Conservation (phyloP, 2,797 vertebrate species). For the Capromys pilorides region DNA sequence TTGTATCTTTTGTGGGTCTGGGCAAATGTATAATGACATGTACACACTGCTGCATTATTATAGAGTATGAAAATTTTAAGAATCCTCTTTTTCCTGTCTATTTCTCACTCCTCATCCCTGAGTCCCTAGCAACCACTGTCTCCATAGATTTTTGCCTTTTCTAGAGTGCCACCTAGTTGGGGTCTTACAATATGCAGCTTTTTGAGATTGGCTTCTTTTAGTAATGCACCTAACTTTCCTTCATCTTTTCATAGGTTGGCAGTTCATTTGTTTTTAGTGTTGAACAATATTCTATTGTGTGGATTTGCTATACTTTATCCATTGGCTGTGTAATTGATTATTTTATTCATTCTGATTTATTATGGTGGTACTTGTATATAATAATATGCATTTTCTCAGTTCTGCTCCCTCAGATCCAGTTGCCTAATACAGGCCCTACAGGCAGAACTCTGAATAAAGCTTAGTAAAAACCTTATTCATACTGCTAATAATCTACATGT, state of each 20-base stretch:
- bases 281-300: neutral
- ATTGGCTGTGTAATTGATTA: neutral
- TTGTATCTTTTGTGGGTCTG: neutral
- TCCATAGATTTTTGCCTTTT: neutral
- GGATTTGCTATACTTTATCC: neutral
- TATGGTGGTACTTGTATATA: neutral
- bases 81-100: neutral
- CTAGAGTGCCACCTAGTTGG: neutral
- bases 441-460: neutral
- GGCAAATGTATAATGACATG: neutral
- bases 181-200: neutral
- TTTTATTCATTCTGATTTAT: slow-evolving; percentile 33
- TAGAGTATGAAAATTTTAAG: neutral
- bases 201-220: neutral
- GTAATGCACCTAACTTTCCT: neutral
- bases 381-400: neutral
- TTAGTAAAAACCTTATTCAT: neutral
- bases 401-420: neutral
- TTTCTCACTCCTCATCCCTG: too few species aligned
- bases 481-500: neutral
- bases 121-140: neutral
- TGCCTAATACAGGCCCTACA: neutral
- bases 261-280: neutral
- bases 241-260: neutral
- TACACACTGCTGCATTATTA: neutral